Conservation (phyloP, 1,140 invertebrate genomes). For the Diorhabda elongata region DNA sequence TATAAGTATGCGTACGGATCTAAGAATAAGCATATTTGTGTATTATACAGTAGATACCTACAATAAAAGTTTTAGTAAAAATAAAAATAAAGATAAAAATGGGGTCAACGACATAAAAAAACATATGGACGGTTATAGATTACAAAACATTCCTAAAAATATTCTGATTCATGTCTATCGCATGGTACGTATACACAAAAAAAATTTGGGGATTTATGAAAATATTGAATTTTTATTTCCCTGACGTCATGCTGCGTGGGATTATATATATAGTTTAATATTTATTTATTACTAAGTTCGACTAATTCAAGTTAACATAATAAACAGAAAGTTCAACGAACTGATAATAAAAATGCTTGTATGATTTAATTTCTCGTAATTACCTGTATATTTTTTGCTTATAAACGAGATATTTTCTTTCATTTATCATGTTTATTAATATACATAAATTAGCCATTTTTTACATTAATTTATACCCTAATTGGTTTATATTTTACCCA, state of each 20-base stretch:
- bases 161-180: not conserved
- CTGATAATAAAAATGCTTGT: no score
- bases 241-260: not conserved
- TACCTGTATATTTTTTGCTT: no score
- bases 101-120: constrained; percentile 2
- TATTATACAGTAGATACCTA: not conserved
- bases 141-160: constrained; percentile 1
- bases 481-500: no score
- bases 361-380: no score
- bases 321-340: no score
- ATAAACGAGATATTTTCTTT: no score
- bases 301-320: no score
- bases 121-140: constrained; percentile 1
- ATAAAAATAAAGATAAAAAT: constrained; percentile 3
- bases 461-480: no score
- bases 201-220: not conserved
- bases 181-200: not conserved
- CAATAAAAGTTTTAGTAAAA: constrained; percentile 3
- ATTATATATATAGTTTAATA: not conserved
- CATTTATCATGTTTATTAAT: no score
- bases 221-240: not conserved
- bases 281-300: no score
- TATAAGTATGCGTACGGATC: constrained; percentile 2
- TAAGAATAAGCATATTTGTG: not conserved
- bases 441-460: no score